Percentiles rank a stretch among this genome's conserved stretches.
phyloP scores from a whole-genome alignment of 2,888 invertebrate genomes.

The Sphaeridia pumilis region DNA sequence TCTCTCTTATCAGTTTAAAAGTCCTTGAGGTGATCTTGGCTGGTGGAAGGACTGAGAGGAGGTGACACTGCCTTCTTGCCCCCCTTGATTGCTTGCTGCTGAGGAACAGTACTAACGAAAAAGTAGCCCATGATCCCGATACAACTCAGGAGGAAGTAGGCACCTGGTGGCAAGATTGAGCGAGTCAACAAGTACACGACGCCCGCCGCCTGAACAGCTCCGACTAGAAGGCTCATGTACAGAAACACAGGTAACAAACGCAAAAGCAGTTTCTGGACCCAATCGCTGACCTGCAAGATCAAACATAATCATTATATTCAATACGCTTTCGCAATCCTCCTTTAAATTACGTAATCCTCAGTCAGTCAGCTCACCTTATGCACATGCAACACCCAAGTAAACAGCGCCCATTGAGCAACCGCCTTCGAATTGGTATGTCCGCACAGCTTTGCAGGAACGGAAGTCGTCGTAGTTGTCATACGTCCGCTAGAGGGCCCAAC shows the following conservation, averaged over 20 bases:
- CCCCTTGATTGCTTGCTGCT: not conserved
- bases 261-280: slow-evolving; percentile 22
- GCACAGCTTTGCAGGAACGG: slow-evolving; percentile 26
- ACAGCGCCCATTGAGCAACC: slow-evolving; percentile 25
- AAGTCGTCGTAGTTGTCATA: slow-evolving; percentile 12
- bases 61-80: too few species aligned
- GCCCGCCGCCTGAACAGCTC: slow-evolving; percentile 26
- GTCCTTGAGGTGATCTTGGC: too few species aligned
- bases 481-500: not conserved
- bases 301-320: slow-evolving; percentile 1
- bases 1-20: too few species aligned
- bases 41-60: too few species aligned
- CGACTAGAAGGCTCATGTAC: slow-evolving; percentile 35
- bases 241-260: slow-evolving; percentile 27
- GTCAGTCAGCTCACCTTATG: slow-evolving; percentile 20
- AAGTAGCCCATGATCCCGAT: slow-evolving; percentile 25
- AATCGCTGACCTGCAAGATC: slow-evolving; percentile 23
- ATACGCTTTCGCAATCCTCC: not conserved
- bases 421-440: slow-evolving; percentile 24
- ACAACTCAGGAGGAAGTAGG: slow-evolving; percentile 31
- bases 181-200: slow-evolving; percentile 24
- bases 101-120: slow-evolving; percentile 22
- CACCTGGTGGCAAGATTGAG: slow-evolving; percentile 26
- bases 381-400: slow-evolving; percentile 33
- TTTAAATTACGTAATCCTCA: not conserved